phyloP scores from a whole-genome alignment of 2,888 invertebrate species.

The Paralinhomoeus sp. region DNA sequence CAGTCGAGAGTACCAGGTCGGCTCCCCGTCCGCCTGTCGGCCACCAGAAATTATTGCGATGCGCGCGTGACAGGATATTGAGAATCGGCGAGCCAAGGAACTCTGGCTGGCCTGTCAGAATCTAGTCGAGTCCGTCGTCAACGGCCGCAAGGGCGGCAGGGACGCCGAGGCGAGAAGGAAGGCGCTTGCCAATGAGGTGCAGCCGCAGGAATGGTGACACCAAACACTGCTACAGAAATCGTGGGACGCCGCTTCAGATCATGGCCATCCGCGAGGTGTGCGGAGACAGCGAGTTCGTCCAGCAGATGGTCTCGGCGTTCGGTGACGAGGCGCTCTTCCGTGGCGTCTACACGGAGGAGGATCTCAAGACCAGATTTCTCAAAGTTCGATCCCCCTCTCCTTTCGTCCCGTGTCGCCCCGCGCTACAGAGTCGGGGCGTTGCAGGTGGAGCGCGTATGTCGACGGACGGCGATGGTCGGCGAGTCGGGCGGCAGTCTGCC shows the following conservation, averaged over 20 bases:
- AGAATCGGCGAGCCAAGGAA: conserved; percentile 43
- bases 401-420: not conserved
- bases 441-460: conserved; percentile 47
- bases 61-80: conserved; percentile 20
- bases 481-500: conserved; percentile 59
- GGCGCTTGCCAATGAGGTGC: conserved; percentile 18
- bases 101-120: conserved; percentile 83
- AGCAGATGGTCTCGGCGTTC: conserved; percentile 46
- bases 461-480: conserved; percentile 61
- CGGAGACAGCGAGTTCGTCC: conserved; percentile 48
- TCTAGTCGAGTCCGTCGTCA: conserved; percentile 45
- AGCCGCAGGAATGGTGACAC: not conserved
- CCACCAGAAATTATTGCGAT: too few species aligned
- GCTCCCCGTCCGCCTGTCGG: too few species aligned
- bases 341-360: conserved; percentile 68
- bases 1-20: conserved; percentile 25
- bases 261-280: conserved; percentile 45
- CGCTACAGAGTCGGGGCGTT: too few species aligned
- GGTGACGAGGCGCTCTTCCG: conserved; percentile 49
- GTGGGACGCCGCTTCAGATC: conserved; percentile 32
- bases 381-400: conserved; percentile 26
- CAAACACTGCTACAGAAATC: too few species aligned
- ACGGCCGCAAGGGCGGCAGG: conserved; percentile 29
- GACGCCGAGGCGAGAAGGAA: conserved; percentile 18
- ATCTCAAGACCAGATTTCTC: conserved; percentile 54